Evolutionary conservation across 2,888 invertebrate species (phyloP).

Genomic region (Rotaria sp.): DNA sequence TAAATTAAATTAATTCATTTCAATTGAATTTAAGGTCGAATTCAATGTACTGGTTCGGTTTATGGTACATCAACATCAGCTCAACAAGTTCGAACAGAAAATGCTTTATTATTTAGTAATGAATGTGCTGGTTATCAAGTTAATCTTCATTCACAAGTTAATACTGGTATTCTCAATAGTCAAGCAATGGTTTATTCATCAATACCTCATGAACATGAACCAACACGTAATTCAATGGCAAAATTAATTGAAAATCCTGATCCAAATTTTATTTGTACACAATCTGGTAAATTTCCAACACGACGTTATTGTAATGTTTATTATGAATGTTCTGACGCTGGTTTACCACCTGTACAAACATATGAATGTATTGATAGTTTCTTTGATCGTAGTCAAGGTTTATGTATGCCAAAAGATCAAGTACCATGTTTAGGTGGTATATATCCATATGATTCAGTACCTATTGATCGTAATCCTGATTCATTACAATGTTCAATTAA

Average conservation of each 20-base stretch:
- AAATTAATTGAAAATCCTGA: slow-evolving; percentile 31
- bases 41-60: slow-evolving; percentile 22
- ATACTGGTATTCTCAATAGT: not conserved
- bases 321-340: slow-evolving; percentile 34
- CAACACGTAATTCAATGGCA: not conserved
- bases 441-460: slow-evolving; percentile 36
- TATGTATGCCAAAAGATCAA: slow-evolving; percentile 22
- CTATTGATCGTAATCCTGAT: slow-evolving; percentile 23
- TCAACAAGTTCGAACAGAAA: slow-evolving; percentile 32
- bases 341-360: not conserved
- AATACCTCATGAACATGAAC: not conserved
- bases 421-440: slow-evolving; percentile 31
- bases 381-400: slow-evolving; percentile 26
- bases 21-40: not conserved
- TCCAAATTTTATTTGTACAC: slow-evolving; percentile 33
- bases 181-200: not conserved
- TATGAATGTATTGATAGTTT: slow-evolving; percentile 36
- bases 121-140: slow-evolving; percentile 33
- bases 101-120: slow-evolving; percentile 24
- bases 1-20: not conserved
- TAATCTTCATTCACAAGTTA: not conserved
- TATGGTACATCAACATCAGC: not conserved
- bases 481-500: slow-evolving; percentile 32
- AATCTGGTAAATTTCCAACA: not conserved
- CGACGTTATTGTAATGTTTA: slow-evolving; percentile 39